A percentile compares a stretch with the other conserved stretches of the same genome.
phyloP scores from a whole-genome alignment of 1,140 invertebrate species.

The Adoxophyes honmai region DNA sequence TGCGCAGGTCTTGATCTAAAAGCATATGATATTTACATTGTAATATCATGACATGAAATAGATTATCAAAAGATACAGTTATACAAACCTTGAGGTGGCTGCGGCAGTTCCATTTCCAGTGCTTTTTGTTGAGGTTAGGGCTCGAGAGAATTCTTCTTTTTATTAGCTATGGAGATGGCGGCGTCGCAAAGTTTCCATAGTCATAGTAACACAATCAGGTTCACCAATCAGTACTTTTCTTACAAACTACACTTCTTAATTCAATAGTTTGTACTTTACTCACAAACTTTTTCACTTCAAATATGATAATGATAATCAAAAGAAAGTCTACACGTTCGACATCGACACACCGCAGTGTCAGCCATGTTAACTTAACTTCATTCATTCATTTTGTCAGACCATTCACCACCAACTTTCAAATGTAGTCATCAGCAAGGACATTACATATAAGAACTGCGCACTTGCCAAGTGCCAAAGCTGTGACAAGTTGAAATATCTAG shows the following conservation, averaged over 20 bases:
- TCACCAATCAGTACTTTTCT: background rate
- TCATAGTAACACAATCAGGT: conserved; percentile 3
- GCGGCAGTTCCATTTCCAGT: conserved; percentile 16
- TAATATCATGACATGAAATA: background rate
- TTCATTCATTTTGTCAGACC: background rate
- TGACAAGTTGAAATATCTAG: too few species aligned
- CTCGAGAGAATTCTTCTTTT: conserved; percentile 10
- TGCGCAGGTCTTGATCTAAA: conserved; percentile 92
- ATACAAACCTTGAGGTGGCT: conserved; percentile 19
- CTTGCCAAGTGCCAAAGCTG: too few species aligned
- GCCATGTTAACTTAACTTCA: conserved; percentile 2
- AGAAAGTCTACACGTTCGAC: conserved; percentile 10
- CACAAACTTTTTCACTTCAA: background rate
- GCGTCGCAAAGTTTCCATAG: conserved; percentile 6
- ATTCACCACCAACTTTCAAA: too few species aligned
- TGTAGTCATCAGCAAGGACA: too few species aligned
- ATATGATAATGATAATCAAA: background rate
- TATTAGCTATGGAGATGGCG: conserved; percentile 7
- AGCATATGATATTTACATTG: background rate
- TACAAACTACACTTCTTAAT: conserved; percentile 1
- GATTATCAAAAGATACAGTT: background rate
- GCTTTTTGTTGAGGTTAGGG: conserved; percentile 20
- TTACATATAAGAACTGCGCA: too few species aligned
- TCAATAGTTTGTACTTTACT: background rate
- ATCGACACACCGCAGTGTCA: background rate